Evolutionary conservation across 2,113 vertebrate genomes (phyloP).

Genomic region (Camelus dromedarius): DNA sequence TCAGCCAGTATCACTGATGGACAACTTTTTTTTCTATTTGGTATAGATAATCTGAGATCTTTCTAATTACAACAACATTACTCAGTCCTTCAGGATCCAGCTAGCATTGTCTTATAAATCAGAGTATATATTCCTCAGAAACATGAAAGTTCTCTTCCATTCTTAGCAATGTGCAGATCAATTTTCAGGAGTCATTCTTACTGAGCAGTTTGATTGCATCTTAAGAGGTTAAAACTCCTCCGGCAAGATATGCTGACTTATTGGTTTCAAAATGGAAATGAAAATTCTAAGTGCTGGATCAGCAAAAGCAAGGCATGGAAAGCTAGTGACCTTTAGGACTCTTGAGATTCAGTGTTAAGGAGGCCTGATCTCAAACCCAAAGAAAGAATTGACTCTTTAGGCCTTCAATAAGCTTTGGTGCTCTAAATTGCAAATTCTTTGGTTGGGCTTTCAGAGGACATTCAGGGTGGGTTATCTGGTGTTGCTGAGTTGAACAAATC

Average conservation of each 20-base stretch:
- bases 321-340: conserved; percentile 61
- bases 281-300: conserved; percentile 76
- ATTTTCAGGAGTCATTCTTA: conserved; percentile 77
- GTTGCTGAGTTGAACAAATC: background rate
- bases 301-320: conserved; percentile 67
- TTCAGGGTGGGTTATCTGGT: background rate
- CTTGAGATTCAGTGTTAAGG: conserved; percentile 47
- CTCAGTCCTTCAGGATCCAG: background rate
- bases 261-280: conserved; percentile 81
- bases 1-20: background rate
- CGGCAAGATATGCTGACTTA: conserved; percentile 79
- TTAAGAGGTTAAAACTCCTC: conserved; percentile 81
- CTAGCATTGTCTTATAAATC: conserved; percentile 47
- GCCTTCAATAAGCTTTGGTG: background rate
- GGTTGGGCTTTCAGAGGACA: background rate
- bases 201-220: conserved; percentile 76
- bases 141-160: conserved; percentile 32
- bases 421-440: background rate
- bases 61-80: conserved; percentile 16
- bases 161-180: conserved; percentile 66
- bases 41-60: background rate
- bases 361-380: conserved; percentile 21
- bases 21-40: background rate
- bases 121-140: conserved; percentile 55
- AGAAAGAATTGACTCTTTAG: background rate